Evolutionary conservation across 2,113 vertebrate genomes (phyloP).

Genomic region (Neomonachus schauinslandi): DNA sequence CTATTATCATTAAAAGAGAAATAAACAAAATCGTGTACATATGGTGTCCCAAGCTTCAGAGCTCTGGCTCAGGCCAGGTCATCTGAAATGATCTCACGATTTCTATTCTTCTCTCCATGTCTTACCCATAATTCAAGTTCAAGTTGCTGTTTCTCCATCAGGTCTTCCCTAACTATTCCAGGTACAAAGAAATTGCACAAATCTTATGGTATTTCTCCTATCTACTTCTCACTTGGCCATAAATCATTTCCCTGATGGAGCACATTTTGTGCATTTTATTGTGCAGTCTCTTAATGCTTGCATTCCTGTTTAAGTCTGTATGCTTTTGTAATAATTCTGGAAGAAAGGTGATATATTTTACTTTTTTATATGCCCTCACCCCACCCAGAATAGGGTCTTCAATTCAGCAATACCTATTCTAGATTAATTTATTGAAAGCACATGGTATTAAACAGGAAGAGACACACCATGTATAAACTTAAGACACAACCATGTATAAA

Average conservation of each 20-base stretch:
- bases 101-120: slow-evolving; percentile 5
- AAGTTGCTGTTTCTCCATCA: background rate
- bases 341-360: background rate
- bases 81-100: background rate
- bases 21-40: background rate
- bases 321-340: background rate
- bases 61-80: background rate
- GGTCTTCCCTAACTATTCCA: background rate
- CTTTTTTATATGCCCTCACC: background rate
- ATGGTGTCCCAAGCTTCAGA: background rate
- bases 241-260: background rate
- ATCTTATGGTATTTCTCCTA: background rate
- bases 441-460: background rate
- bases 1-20: background rate
- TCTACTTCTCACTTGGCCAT: background rate
- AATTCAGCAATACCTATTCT: background rate
- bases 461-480: background rate
- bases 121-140: background rate
- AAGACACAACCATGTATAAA: background rate
- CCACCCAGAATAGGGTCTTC: background rate
- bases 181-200: background rate
- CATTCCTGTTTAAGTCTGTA: background rate
- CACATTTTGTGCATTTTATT: background rate
- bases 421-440: slow-evolving; percentile 13
- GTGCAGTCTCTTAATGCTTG: background rate